Evolutionary conservation across 2,113 vertebrate species (phyloP), one percentile per base, ranked within the genome.

Genomic region (Seriola aureovittata): DNA sequence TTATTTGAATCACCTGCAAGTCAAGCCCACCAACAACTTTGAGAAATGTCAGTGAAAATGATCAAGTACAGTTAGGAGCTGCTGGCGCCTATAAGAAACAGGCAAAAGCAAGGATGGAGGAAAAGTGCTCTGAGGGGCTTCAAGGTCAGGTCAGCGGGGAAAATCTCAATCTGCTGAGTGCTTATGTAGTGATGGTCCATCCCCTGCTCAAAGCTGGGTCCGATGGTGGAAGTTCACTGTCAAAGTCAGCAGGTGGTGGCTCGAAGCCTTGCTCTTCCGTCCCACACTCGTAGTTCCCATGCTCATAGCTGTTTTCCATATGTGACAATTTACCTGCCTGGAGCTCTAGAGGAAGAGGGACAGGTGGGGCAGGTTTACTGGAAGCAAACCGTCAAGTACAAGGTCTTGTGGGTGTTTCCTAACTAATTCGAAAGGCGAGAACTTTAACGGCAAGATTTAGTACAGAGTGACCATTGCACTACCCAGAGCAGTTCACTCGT

Each of bases 321-420:
- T n/a, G 44, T 2, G 75, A 72, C 25, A 82, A 6, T 4, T 83
- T 46, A 12, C 86, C 89, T 7, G 64, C 42, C 25, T 84, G 75
- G 50, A 40, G 80, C 0, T 1, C 7, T 0, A 52, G 55, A 4
- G 23, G 42, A 14, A 8, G 7, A 12, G 17, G 34, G 19, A 1
- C 14, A 8, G 19, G 17, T 6, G 40, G n/a, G 8, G 5, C 29
- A 3, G 55, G 10, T 5, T 36, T n/a, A 21, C 8, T 29, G 4
- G 38, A 17, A 8, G 6, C 8, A 13, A 58, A 12, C 0, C 1
- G 0, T 1, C 0, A 11, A 19, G n/a, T 4, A 55, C 12, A 29
- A 2, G 38, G 38, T 73, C 52, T 57, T 23, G 11, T 3, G 1
- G 4, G 23, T 4, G 29, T 21, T 54, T 6, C 17, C 29, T 29